Base-by-base conservation (phyloP, 1,140 invertebrate genomes). In the Leptinotarsa texana region DNA sequence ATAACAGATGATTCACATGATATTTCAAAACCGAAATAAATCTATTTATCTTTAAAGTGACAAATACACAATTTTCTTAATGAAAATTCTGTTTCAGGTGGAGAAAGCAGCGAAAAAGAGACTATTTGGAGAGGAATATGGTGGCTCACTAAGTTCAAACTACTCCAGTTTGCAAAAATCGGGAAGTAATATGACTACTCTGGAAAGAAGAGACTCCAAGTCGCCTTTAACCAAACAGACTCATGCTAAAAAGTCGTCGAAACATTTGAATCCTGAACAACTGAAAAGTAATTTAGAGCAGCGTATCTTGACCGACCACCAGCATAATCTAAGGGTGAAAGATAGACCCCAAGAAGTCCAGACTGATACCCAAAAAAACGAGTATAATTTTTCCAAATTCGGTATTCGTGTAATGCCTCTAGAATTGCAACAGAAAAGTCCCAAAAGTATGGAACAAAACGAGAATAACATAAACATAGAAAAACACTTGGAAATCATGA, bases 361-460 rank as follows among this genome's bases (percentile, higher is more conserved):
- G 80, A 82, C 84, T 33, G 86, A 88, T 76, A 84, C 86, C 3
- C 80, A 84, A 75, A 89, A 88, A 79, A 82, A 86, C 77, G 88
- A 86, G 80, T 84, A 86, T 78, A 88, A 85, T 21, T 86, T 89
- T 84, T 85, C 88, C 8, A 93, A 93, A 83, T 93, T 93, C 74
- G 92, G 92, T 3, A 90, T 93, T 71, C 87, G 90, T 78, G 92
- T 93, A 2, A 81, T 92, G 3, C 89, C 89, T 47, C 85, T 87
- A 68, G 86, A 87, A 76, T 85, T 85, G 15, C 86, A 85, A 78
- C 86, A 88, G 65, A 88, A 86, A 71, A 87, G 81, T 69, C 81
- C 82, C 0, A 86, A 83, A 75, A 79, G 73, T 4, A 65, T 79
- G 13, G 85, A 85, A 75, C 82, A 83, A 73, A 84, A 86, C 65